Conservation (phyloP, 2,113 vertebrate genomes). For the Sporophila hypoxantha region DNA sequence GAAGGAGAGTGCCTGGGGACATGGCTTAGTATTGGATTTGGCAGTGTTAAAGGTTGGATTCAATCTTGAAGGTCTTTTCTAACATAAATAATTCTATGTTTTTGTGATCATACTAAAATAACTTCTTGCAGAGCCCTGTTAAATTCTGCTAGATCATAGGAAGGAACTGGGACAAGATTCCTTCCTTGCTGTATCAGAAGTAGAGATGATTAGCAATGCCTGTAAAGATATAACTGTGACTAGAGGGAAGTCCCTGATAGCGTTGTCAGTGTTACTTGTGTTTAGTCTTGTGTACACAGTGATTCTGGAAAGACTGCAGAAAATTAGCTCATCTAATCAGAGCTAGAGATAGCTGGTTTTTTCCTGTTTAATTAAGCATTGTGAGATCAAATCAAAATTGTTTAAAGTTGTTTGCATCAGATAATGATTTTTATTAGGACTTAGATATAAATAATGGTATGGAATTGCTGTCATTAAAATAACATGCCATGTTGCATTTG, state of each 20-base stretch:
- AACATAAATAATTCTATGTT: neutral
- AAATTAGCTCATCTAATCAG: neutral
- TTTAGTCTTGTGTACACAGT: neutral
- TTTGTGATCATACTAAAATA: neutral
- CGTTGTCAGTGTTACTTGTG: neutral
- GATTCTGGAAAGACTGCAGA: neutral
- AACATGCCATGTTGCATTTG: neutral
- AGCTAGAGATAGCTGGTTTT: neutral
- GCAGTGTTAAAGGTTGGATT: neutral
- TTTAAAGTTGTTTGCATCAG: neutral
- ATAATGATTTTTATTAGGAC: neutral
- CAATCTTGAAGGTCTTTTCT: neutral
- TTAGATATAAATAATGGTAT: neutral
- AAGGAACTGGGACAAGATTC: neutral
- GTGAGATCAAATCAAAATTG: neutral
- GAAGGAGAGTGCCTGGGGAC: neutral
- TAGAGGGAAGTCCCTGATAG: neutral
- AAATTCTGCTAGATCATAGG: neutral
- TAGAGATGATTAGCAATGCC: neutral
- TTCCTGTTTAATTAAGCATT: neutral
- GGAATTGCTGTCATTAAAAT: neutral
- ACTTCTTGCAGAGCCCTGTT: neutral
- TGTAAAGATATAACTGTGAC: accelerated
- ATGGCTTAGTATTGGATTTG: neutral
- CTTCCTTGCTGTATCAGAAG: neutral